These are phyloP conservation scores for Schmidtea mediterranea DNA, from an alignment of 1,140 invertebrate genomes.

Conservation along the genomic window DNA sequence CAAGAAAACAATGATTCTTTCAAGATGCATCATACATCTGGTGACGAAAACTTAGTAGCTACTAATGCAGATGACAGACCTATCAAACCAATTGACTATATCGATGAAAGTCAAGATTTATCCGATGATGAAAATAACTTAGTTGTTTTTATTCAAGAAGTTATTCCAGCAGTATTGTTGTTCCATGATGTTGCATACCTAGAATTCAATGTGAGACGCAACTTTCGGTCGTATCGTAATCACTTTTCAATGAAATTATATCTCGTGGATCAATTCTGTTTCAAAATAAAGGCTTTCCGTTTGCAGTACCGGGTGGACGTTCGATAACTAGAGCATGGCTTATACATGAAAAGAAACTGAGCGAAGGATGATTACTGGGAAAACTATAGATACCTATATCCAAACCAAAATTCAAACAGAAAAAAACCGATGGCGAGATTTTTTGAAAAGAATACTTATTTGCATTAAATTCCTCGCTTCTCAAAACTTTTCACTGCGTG, in stretches of 20 bases:
- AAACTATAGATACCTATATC: slow-evolving; percentile 6
- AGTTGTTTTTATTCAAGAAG: neutral
- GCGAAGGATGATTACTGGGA: slow-evolving; percentile 3
- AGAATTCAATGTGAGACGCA: slow-evolving; percentile 4
- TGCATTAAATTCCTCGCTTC: slow-evolving; percentile 7
- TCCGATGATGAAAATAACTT: slow-evolving; percentile 3
- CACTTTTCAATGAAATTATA: slow-evolving; percentile 4
- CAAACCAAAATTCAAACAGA: slow-evolving; percentile 5
- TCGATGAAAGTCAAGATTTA: neutral
- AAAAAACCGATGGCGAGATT: slow-evolving; percentile 6
- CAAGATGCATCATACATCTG: too few relatives aligned
- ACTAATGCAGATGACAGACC: neutral
- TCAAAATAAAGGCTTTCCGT: too few relatives aligned
- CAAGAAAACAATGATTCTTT: too few relatives aligned
- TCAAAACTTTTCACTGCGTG: slow-evolving; percentile 6
- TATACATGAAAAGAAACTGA: slow-evolving; percentile 7
- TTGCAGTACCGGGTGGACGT: too few relatives aligned
- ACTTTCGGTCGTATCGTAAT: slow-evolving; percentile 2
- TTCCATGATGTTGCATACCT: slow-evolving; percentile 5
- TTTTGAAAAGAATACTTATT: slow-evolving; percentile 3
- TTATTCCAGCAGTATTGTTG: slow-evolving; percentile 2
- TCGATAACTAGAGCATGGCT: slow-evolving; percentile 1
- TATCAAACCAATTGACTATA: neutral
- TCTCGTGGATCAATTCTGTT: too few relatives aligned
- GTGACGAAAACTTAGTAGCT: too few relatives aligned